Conservation (phyloP, 2,888 invertebrate species). For the Morinoia aosen region DNA sequence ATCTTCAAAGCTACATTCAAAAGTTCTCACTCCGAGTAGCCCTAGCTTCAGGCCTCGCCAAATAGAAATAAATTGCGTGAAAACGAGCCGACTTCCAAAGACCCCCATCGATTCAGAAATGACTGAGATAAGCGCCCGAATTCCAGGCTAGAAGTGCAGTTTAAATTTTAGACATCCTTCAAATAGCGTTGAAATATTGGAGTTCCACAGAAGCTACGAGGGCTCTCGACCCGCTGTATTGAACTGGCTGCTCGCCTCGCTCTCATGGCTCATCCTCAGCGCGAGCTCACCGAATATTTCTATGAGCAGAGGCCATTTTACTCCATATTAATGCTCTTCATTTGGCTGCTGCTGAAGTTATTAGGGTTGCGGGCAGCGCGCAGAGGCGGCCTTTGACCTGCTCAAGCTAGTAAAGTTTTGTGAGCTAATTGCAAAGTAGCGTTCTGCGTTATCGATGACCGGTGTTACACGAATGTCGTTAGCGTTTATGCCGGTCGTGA, state of each 20-base stretch:
- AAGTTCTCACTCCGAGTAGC: too few relatives aligned
- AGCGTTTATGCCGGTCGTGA: too few relatives aligned
- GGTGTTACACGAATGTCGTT: too few relatives aligned
- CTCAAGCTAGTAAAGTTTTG: too few relatives aligned
- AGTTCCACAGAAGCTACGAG: neutral
- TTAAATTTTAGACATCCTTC: slow-evolving; percentile 12
- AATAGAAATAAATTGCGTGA: too few relatives aligned
- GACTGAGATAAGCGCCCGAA: neutral
- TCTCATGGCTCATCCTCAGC: neutral
- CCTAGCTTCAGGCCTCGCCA: too few relatives aligned
- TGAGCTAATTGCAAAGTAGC: too few relatives aligned
- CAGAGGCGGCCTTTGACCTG: too few relatives aligned
- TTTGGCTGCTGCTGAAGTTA: neutral
- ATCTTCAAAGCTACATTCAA: too few relatives aligned
- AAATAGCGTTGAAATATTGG: slow-evolving; percentile 17
- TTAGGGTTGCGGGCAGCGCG: too few relatives aligned
- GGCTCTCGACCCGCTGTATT: neutral
- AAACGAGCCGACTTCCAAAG: neutral
- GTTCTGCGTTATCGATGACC: too few relatives aligned
- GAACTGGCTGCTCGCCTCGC: neutral
- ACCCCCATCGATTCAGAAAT: neutral
- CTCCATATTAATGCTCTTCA: neutral
- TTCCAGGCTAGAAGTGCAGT: neutral
- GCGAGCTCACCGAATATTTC: neutral
- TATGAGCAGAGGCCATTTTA: neutral